phyloP scores from a whole-genome alignment of 1,140 invertebrate species.

The Artemia franciscana region DNA sequence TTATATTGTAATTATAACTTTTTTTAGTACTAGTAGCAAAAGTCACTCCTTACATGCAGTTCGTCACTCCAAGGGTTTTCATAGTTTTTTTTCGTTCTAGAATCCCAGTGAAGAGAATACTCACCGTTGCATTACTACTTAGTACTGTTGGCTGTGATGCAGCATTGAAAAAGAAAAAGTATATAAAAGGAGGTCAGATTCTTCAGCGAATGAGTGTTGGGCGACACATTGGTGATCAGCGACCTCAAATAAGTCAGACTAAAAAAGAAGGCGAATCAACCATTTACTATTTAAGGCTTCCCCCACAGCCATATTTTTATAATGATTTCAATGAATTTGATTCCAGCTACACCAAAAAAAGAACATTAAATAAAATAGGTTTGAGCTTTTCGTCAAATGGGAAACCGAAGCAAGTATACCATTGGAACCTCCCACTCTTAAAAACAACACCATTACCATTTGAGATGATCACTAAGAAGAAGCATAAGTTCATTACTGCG shows the following conservation, averaged over 20 bases:
- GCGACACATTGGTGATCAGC: slow-evolving; percentile 4
- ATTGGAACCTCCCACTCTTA: slow-evolving; percentile 9
- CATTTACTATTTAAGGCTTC: slow-evolving; percentile 9
- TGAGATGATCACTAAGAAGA: too few species aligned
- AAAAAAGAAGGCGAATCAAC: slow-evolving; percentile 10
- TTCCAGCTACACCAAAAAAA: neutral
- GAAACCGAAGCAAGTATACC: slow-evolving; percentile 9
- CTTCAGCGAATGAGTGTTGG: slow-evolving; percentile 5
- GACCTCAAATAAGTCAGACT: slow-evolving; percentile 2
- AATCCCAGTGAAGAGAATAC: too few species aligned
- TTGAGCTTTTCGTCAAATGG: slow-evolving; percentile 9
- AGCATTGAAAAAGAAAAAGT: neutral
- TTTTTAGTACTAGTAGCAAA: too few species aligned
- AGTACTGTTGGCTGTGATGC: too few species aligned
- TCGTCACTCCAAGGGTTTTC: too few species aligned
- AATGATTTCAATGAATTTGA: neutral
- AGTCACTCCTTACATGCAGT: too few species aligned
- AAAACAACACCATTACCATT: neutral
- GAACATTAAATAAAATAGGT: slow-evolving; percentile 4
- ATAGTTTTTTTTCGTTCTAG: too few species aligned
- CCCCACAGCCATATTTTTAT: slow-evolving; percentile 9
- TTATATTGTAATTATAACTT: too few species aligned
- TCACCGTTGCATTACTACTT: too few species aligned
- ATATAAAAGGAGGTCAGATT: neutral
- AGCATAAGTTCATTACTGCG: neutral